Conservation (phyloP, 2,888 invertebrate genomes). For the Drosophila silvestris region DNA sequence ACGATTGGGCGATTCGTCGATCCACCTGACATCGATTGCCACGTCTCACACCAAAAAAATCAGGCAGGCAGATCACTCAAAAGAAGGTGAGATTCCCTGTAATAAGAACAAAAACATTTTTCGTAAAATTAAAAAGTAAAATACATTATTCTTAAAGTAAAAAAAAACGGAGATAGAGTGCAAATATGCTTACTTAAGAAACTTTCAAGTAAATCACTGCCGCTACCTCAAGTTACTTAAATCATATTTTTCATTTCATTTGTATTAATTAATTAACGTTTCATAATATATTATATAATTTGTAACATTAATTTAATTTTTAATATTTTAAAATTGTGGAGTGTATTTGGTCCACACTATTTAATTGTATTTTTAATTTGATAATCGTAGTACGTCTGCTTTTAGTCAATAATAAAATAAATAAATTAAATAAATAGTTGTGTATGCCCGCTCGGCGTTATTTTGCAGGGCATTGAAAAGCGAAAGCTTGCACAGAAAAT, state of each 20-base stretch:
- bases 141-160: background rate
- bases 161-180: too few species aligned
- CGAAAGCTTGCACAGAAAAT: conserved; percentile 48
- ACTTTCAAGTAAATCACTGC: background rate
- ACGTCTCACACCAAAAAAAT: conserved; percentile 43
- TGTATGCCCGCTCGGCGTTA: background rate
- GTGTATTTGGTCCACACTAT: background rate
- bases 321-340: background rate
- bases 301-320: background rate
- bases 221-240: background rate
- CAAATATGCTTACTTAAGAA: background rate
- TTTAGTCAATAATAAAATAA: background rate
- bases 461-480: conserved; percentile 44
- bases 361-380: background rate
- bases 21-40: conserved; percentile 56
- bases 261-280: background rate
- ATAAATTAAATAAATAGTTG: background rate
- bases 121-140: background rate
- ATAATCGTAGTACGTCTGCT: background rate
- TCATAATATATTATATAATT: background rate
- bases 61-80: conserved; percentile 4
- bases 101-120: background rate
- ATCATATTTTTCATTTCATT: background rate
- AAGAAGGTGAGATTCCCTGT: conserved; percentile 8
- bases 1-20: conserved; percentile 16